These are phyloP conservation scores for Temnothorax curvispinosus DNA, from an alignment of 1,140 invertebrate species.

Conservation along the genomic window DNA sequence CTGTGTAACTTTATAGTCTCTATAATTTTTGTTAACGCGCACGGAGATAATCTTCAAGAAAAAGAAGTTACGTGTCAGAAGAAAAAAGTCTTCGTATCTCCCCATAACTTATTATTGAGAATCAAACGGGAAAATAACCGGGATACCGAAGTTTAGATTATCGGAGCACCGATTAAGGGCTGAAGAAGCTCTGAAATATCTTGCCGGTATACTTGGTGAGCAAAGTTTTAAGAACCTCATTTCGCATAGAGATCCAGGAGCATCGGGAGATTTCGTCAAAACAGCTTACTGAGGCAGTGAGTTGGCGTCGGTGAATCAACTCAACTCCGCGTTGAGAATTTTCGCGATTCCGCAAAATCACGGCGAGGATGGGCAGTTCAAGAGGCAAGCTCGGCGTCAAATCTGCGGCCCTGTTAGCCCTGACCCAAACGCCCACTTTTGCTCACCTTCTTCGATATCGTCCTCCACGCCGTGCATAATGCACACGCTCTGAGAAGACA, in stretches of 20 bases:
- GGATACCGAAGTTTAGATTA: constrained; percentile 4
- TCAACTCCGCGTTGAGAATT: not conserved
- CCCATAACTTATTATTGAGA: not conserved
- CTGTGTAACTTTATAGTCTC: not conserved
- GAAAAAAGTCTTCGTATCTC: not conserved
- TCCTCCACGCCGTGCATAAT: constrained; percentile 11
- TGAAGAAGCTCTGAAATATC: constrained; percentile 6
- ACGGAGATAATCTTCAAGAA: not conserved
- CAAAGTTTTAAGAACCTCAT: constrained; percentile 4
- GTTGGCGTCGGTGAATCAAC: not conserved
- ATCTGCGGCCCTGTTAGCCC: constrained; percentile 60
- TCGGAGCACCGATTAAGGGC: not conserved
- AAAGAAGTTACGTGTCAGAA: not conserved
- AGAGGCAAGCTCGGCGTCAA: not conserved
- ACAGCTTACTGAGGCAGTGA: not conserved
- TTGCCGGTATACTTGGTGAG: not conserved
- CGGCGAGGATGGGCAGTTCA: not conserved
- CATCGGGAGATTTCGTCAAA: not conserved
- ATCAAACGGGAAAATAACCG: not conserved
- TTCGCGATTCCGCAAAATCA: not conserved
- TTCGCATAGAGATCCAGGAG: not conserved
- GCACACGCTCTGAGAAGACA: not conserved
- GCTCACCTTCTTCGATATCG: constrained; percentile 41
- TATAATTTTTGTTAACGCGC: not conserved
- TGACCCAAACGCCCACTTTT: constrained; percentile 65